These are phyloP conservation scores for Zaprionus camerounensis DNA, from an alignment of 1,140 invertebrate genomes.

Conservation along the genomic window DNA sequence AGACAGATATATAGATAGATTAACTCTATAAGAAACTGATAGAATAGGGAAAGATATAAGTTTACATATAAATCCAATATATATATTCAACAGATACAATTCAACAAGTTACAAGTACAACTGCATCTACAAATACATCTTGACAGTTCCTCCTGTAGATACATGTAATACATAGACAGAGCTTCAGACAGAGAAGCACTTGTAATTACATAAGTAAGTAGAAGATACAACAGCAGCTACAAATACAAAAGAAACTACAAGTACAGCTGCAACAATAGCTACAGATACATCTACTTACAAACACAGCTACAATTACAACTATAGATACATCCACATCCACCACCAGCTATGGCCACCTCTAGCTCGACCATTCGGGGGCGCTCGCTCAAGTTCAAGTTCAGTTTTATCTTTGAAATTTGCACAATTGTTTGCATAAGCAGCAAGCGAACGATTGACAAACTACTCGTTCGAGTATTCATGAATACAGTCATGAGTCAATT, in stretches of 20 bases:
- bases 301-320: constrained; percentile 3
- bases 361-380: neutral
- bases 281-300: neutral
- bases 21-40: neutral
- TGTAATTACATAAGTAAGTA: neutral
- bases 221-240: neutral
- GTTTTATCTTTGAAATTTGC: constrained; percentile 48
- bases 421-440: constrained; percentile 65
- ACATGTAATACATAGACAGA: neutral
- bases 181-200: neutral
- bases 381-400: constrained; percentile 52
- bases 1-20: neutral
- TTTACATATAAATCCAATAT: neutral
- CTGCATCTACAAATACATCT: neutral
- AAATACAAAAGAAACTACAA: neutral
- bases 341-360: neutral
- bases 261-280: neutral
- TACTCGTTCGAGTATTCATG: constrained; percentile 1
- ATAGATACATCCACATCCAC: neutral
- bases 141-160: neutral
- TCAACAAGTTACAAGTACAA: too few relatives aligned
- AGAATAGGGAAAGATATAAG: too few relatives aligned
- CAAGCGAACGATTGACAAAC: constrained; percentile 9
- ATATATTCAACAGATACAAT: neutral
- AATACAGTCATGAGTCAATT: constrained; percentile 28